phyloP scores from a whole-genome alignment of 1,140 invertebrate species.

The Zaprionus kolodkinae region DNA sequence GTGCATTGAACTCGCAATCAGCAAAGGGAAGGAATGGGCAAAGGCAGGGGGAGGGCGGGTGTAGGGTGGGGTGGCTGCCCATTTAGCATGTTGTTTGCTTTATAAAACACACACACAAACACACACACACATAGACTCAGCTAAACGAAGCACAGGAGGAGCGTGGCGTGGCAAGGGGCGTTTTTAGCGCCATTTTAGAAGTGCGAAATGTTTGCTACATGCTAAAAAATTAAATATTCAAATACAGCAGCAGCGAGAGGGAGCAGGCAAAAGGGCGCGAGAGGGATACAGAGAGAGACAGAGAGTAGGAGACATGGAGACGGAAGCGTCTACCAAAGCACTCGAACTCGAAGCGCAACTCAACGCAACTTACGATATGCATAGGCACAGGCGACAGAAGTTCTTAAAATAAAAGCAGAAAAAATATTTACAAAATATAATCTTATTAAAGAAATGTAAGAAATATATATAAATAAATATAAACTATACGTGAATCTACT shows the following conservation, averaged over 20 bases:
- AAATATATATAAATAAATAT: too few relatives aligned
- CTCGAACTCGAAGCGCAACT: conserved; percentile 65
- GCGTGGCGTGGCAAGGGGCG: conserved; percentile 17
- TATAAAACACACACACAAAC: conserved; percentile 45
- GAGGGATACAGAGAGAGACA: not conserved
- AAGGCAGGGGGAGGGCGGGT: not conserved
- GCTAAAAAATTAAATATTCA: conserved; percentile 83
- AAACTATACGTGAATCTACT: too few relatives aligned
- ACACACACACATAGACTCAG: not conserved
- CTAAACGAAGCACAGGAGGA: conserved; percentile 4
- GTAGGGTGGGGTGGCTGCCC: conserved; percentile 40
- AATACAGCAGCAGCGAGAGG: conserved; percentile 58
- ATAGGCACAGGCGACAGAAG: conserved; percentile 57
- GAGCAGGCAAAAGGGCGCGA: not conserved
- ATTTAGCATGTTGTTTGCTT: conserved; percentile 74
- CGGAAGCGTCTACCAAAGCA: conserved; percentile 26
- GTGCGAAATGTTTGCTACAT: conserved; percentile 76
- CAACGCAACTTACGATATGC: conserved; percentile 46
- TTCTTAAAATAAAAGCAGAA: not conserved
- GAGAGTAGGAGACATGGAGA: not conserved
- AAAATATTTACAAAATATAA: too few relatives aligned
- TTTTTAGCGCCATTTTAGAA: conserved; percentile 76
- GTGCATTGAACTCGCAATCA: conserved; percentile 79
- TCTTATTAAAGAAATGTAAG: too few relatives aligned
- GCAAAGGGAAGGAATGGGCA: not conserved